These are phyloP conservation scores for Hymenopus coronatus DNA, from an alignment of 2,888 invertebrate genomes.

Conservation along the genomic window DNA sequence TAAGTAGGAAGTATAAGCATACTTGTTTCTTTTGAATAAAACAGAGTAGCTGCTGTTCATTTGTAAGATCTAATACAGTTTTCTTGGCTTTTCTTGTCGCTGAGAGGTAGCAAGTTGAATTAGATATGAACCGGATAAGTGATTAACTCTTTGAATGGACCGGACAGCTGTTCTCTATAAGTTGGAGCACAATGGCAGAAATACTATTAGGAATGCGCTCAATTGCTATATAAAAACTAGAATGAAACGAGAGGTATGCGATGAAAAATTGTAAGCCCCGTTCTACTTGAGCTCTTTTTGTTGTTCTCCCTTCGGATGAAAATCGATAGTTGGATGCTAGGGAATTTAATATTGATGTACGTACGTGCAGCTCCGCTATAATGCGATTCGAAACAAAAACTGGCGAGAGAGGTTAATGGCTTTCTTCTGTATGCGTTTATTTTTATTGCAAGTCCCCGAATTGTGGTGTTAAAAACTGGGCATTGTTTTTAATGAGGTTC, in stretches of 20 bases:
- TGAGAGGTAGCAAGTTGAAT: no score
- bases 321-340: not conserved
- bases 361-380: not conserved
- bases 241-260: not conserved
- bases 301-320: not conserved
- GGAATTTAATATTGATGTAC: conserved; percentile 17
- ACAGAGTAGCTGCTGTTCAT: no score
- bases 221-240: conserved; percentile 8
- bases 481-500: not conserved
- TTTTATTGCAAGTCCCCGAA: not conserved
- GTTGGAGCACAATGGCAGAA: not conserved
- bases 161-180: not conserved
- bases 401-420: not conserved
- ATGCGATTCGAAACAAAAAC: not conserved
- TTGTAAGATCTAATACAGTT: no score
- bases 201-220: not conserved
- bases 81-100: no score
- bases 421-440: conserved; percentile 1
- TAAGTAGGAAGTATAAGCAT: no score
- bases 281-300: not conserved
- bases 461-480: not conserved
- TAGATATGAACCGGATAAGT: not conserved
- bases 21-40: no score
- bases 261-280: not conserved
- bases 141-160: not conserved